Conservation (phyloP, 2,888 invertebrate genomes). For the Eumacrocentrus americanus region DNA sequence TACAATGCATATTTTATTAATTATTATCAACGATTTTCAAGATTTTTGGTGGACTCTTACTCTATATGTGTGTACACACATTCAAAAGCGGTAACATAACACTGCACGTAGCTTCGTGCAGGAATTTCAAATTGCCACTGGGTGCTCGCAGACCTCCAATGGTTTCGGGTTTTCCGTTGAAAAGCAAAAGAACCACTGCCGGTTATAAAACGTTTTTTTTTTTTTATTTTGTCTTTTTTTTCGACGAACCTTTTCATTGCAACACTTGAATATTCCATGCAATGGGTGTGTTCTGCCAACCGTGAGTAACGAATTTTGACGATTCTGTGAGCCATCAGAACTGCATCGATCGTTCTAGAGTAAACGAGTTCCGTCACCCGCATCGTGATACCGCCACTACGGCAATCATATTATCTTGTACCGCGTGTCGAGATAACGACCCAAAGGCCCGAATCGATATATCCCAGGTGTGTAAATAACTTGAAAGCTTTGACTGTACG, state of each 20-base stretch:
- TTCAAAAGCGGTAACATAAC: neutral
- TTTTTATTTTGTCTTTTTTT: neutral
- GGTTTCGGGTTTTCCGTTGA: neutral
- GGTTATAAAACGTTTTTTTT: neutral
- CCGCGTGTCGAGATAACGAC: neutral
- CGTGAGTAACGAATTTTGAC: neutral
- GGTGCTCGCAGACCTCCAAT: neutral
- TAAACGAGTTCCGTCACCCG: conserved; percentile 1
- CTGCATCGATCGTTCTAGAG: conserved; percentile 3
- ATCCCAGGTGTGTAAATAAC: too few species aligned
- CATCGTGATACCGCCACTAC: neutral
- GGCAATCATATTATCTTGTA: conserved; percentile 11
- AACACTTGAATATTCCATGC: neutral
- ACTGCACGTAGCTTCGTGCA: neutral
- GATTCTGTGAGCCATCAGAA: neutral
- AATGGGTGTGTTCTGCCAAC: neutral
- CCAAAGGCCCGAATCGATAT: neutral
- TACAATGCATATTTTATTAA: too few species aligned
- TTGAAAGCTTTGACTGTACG: too few species aligned
- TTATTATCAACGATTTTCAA: too few species aligned
- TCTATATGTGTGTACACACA: too few species aligned
- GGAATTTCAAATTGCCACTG: conserved; percentile 12
- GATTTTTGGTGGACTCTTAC: too few species aligned
- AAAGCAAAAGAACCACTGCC: neutral
- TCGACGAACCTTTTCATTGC: neutral